Evolutionary conservation across 2,113 vertebrate species (phyloP).

Genomic region (Propithecus coquereli): DNA sequence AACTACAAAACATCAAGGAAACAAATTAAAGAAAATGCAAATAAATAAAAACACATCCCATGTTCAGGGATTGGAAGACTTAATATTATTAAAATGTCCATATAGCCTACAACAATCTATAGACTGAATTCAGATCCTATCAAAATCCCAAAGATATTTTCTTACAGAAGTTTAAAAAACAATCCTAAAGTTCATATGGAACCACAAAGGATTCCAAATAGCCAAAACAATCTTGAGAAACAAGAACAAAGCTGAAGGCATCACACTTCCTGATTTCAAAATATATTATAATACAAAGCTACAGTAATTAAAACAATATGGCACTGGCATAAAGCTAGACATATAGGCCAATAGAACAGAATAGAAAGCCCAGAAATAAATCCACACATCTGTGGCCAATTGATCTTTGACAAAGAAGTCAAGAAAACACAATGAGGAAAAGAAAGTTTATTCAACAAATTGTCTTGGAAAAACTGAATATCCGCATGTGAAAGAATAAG

Average conservation of each 20-base stretch:
- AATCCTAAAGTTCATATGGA: neutral
- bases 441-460: neutral
- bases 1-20: neutral
- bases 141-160: neutral
- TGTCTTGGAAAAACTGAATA: neutral
- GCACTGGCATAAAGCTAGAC: neutral
- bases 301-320: neutral
- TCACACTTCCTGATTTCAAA: neutral
- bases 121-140: neutral
- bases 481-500: neutral
- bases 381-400: neutral
- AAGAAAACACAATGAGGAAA: neutral
- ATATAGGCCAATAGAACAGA: neutral
- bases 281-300: neutral
- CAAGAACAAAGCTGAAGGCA: neutral
- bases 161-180: neutral
- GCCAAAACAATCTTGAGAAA: neutral
- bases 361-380: neutral
- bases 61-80: neutral
- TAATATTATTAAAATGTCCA: neutral
- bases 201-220: neutral
- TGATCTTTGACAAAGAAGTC: neutral
- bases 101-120: neutral
- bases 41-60: neutral
- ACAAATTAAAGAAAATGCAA: neutral